phyloP scores from a whole-genome alignment of 2,113 vertebrate genomes.

The Paramormyrops kingsleyae region DNA sequence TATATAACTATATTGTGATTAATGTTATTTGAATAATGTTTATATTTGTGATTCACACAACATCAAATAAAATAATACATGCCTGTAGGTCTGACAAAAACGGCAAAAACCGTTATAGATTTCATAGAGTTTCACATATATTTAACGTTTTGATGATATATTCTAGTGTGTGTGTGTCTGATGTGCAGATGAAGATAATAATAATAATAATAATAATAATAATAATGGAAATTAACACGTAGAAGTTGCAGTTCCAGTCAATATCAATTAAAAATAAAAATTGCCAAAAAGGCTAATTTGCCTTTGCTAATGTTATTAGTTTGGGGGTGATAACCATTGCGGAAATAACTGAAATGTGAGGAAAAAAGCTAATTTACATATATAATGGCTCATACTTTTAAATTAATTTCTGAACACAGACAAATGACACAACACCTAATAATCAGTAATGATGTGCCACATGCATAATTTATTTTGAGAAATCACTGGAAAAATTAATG shows the following conservation, averaged over 20 bases:
- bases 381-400: background rate
- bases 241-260: background rate
- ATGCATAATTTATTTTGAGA: conserved; percentile 2
- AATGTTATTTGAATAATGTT: background rate
- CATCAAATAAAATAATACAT: background rate
- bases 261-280: background rate
- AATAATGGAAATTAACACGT: background rate
- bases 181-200: background rate
- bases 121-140: background rate
- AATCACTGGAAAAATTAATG: background rate
- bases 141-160: background rate
- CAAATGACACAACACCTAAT: conserved; percentile 14
- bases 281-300: background rate
- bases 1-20: background rate
- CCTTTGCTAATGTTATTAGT: background rate
- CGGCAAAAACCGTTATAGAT: background rate
- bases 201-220: background rate
- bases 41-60: background rate
- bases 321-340: background rate
- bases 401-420: conserved; percentile 6
- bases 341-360: background rate
- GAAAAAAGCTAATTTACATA: background rate
- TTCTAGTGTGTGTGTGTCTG: background rate
- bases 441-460: conserved; percentile 11
- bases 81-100: background rate